Evolutionary conservation across 2,888 invertebrate genomes (phyloP), one percentile per base, ranked within the genome.

Genomic region (Uloborus plumipes): DNA sequence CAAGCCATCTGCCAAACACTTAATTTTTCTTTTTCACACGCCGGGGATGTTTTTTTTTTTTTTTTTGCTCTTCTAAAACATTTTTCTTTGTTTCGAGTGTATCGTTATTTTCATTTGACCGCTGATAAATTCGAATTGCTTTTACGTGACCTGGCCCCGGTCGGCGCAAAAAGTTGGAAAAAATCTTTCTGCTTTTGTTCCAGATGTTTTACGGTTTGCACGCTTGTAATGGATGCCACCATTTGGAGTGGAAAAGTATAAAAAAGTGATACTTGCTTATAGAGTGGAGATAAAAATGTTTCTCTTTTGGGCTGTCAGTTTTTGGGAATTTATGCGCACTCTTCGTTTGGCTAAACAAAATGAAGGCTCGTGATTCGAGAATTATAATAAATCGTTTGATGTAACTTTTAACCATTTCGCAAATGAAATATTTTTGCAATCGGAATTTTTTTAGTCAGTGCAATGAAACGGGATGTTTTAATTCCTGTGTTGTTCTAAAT

Each of bases 1-100:
- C 39, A 31, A 62, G 22, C 58, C 69, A 69, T 76, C 69, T 69
- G 76, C 53, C 62, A 64, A 66, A 20, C 67, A 61, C 58, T 74
- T 66, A 58, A 49, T 65, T 65, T 65, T 67, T 61, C 66, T 66
- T 61, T 47, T 67, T 67, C 67, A 20, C 74, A 59, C 74, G 22
- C 62, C 3, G 6, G 13, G 7, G 13, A 31, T 7, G 0, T 3
- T 55, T 31, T 26, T 31, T 69, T 53, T 15, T 66, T 22, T 66
- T 3, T 55, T 31, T 26, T 31, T 69, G 26, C 22, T 66, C 50
- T 66, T 64, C 39, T 39, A 26, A 20, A 20, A 51, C 16, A 22
- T 15, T 50, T 66, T 51, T 66, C 66, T 66, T 66, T 66, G 66
- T 66, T 66, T 51, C 66, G 51, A 6, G 22, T 66, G 26, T 51